Evolutionary conservation across 1,140 invertebrate genomes (phyloP).

Genomic region (Apis cerana): DNA sequence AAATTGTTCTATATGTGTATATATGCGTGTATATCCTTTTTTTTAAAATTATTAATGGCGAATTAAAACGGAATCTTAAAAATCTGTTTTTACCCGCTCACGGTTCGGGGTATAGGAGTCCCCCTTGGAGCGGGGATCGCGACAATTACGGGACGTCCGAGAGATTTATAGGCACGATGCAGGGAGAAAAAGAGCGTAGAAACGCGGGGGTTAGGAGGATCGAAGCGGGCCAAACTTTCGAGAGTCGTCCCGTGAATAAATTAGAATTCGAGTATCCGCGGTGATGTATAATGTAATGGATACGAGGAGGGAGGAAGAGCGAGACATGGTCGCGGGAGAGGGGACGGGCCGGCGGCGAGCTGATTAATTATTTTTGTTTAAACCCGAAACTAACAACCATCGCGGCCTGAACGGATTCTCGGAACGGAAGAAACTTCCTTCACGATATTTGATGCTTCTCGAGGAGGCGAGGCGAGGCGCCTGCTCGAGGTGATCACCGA

Average conservation of each 20-base stretch:
- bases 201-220: slow-evolving; percentile 34
- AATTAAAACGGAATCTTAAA: slow-evolving; percentile 3
- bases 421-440: slow-evolving; percentile 65
- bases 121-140: slow-evolving; percentile 42
- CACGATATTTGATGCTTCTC: slow-evolving; percentile 47
- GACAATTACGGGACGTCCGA: slow-evolving; percentile 69
- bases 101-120: not conserved
- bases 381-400: slow-evolving; percentile 72
- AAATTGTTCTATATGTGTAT: too few species aligned
- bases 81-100: slow-evolving; percentile 38
- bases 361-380: slow-evolving; percentile 79
- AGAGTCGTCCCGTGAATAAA: slow-evolving; percentile 75
- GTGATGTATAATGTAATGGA: slow-evolving; percentile 80
- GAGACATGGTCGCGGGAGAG: slow-evolving; percentile 32
- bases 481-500: slow-evolving; percentile 19
- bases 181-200: slow-evolving; percentile 44
- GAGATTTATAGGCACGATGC: slow-evolving; percentile 66
- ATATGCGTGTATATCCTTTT: rapidly evolving
- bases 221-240: slow-evolving; percentile 64
- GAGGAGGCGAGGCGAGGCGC: not conserved
- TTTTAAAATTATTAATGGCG: too few species aligned
- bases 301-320: slow-evolving; percentile 60
- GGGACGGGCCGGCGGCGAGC: slow-evolving; percentile 46
- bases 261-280: slow-evolving; percentile 78
- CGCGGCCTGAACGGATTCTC: slow-evolving; percentile 59